Evolutionary conservation across 2,888 invertebrate species (phyloP).

Genomic region (Tetramorium bicarinatum): DNA sequence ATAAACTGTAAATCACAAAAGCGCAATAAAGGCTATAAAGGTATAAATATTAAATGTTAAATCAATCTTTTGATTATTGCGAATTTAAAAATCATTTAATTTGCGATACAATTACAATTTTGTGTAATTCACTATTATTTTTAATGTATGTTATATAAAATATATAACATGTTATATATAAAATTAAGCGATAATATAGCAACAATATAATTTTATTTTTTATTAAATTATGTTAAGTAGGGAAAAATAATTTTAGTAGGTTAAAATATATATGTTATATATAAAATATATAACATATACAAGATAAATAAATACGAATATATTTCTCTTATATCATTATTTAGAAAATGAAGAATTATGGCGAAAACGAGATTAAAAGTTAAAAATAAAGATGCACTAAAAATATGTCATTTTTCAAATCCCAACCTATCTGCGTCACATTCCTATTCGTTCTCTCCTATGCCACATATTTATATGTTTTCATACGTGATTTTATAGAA

Average conservation of each 20-base stretch:
- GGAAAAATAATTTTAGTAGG: too few species aligned
- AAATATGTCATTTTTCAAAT: not conserved
- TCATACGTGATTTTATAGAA: slow-evolving; percentile 35
- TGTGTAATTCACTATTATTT: not conserved
- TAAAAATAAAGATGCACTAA: not conserved
- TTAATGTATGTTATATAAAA: not conserved
- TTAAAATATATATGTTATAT: too few species aligned
- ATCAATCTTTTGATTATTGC: not conserved
- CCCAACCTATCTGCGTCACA: not conserved
- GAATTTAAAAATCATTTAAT: not conserved
- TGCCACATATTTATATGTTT: slow-evolving; percentile 18
- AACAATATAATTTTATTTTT: too few species aligned
- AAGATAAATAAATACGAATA: not conserved
- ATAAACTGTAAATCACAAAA: slow-evolving; percentile 11
- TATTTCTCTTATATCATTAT: not conserved
- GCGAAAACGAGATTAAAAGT: not conserved
- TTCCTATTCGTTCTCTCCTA: not conserved
- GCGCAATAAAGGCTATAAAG: not conserved
- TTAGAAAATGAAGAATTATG: not conserved
- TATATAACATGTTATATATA: too few species aligned
- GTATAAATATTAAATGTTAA: not conserved
- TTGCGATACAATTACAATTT: not conserved
- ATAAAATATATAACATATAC: not conserved
- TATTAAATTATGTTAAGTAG: too few species aligned
- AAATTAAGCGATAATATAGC: too few species aligned